phyloP scores from a whole-genome alignment of 2,888 invertebrate genomes.

The Lepidochrysops patricia region DNA sequence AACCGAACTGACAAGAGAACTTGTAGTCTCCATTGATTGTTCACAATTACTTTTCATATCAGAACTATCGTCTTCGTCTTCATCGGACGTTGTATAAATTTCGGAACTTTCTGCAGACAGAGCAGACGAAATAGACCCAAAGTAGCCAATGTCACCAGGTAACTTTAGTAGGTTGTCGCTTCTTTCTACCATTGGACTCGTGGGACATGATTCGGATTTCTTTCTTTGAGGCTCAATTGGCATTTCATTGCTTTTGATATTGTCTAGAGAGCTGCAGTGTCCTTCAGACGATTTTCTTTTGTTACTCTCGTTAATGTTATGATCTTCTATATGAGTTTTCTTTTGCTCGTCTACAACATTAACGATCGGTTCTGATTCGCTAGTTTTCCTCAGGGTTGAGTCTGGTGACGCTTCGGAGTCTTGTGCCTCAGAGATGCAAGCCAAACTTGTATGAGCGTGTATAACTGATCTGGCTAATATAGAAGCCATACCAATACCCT shows the following conservation, averaged over 20 bases:
- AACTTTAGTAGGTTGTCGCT: constrained; percentile 51
- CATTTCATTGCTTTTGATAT: constrained; percentile 40
- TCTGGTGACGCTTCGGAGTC: constrained; percentile 62
- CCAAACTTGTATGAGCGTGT: constrained; percentile 73
- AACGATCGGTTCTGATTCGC: constrained; percentile 57
- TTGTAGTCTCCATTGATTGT: constrained; percentile 68
- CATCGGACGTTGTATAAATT: constrained; percentile 57
- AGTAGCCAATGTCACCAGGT: constrained; percentile 51
- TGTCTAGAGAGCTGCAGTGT: constrained; percentile 52
- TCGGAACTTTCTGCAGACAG: constrained; percentile 64
- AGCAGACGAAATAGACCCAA: constrained; percentile 58
- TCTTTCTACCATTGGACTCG: constrained; percentile 50
- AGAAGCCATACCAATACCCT: constrained; percentile 78
- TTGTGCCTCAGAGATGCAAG: constrained; percentile 73
- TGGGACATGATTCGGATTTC: constrained; percentile 62
- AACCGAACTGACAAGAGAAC: constrained; percentile 73
- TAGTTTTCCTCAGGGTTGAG: constrained; percentile 51
- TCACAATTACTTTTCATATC: constrained; percentile 64
- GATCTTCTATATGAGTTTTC: constrained; percentile 26
- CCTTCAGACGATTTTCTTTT: constrained; percentile 42
- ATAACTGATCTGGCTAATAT: constrained; percentile 78
- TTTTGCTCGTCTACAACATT: constrained; percentile 43
- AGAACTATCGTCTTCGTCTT: constrained; percentile 62
- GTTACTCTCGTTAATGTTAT: constrained; percentile 18
- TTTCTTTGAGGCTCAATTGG: constrained; percentile 35